Evolutionary conservation across 2,113 vertebrate species (phyloP).

Genomic region (Rhinolophus sinicus): DNA sequence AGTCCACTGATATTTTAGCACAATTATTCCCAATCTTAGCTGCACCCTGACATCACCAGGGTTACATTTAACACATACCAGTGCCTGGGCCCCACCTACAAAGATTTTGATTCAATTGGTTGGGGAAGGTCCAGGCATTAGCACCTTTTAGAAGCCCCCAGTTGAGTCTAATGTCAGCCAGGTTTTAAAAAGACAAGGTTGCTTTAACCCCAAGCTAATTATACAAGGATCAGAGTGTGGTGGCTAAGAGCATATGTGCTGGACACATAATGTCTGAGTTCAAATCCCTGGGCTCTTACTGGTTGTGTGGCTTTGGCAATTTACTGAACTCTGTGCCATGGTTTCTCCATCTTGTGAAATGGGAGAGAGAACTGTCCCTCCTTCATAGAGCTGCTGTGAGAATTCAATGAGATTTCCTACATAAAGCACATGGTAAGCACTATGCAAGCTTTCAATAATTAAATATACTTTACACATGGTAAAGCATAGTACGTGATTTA

Average conservation of each 20-base stretch:
- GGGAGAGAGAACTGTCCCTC: not conserved
- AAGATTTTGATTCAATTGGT: not conserved
- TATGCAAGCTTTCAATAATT: not conserved
- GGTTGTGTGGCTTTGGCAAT: not conserved
- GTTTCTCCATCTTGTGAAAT: not conserved
- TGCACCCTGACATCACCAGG: not conserved
- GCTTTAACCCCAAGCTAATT: not conserved
- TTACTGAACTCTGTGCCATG: not conserved
- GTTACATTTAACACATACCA: not conserved
- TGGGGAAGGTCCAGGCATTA: not conserved
- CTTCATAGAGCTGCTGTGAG: not conserved
- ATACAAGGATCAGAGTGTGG: not conserved
- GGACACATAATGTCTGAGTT: not conserved
- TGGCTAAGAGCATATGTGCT: not conserved
- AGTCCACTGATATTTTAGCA: not conserved
- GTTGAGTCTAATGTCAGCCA: not conserved
- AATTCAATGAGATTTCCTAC: not conserved
- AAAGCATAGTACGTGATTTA: not conserved
- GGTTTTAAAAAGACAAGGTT: not conserved
- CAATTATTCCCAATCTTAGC: not conserved
- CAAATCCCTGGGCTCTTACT: not conserved
- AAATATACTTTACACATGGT: not conserved
- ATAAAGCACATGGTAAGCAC: not conserved
- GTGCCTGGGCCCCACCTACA: rapidly evolving
- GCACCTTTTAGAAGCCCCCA: too few relatives aligned